Evolutionary conservation across 2,113 vertebrate genomes (phyloP).

Genomic region (Meles meles): DNA sequence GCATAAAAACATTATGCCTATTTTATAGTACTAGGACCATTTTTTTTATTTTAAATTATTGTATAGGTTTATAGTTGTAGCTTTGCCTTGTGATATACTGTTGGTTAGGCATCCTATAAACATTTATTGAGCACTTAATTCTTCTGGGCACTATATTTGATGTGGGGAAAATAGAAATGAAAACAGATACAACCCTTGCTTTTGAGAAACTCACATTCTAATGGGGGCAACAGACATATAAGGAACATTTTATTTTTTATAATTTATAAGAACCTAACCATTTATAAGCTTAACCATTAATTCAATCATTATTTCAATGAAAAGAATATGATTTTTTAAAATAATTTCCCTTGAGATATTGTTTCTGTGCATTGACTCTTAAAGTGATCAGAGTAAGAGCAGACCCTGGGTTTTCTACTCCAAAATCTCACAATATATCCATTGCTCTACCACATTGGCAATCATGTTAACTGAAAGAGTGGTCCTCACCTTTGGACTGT

Average conservation of each 20-base stretch:
- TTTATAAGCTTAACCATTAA: conserved; percentile 21
- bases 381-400: neutral
- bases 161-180: conserved; percentile 14
- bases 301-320: conserved; percentile 19
- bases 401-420: neutral
- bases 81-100: conserved; percentile 52
- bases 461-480: neutral
- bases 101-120: conserved; percentile 38
- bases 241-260: neutral
- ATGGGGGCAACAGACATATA: neutral
- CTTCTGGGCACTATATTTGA: conserved; percentile 43
- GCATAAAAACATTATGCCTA: conserved; percentile 36
- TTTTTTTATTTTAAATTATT: conserved; percentile 57
- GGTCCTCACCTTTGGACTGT: neutral
- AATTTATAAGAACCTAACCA: conserved; percentile 4
- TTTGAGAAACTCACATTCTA: neutral
- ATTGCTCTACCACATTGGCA: neutral
- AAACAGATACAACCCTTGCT: neutral
- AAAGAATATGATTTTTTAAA: neutral
- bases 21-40: conserved; percentile 62
- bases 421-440: neutral
- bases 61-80: conserved; percentile 45
- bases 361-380: neutral
- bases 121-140: conserved; percentile 58
- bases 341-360: neutral